Conservation (phyloP, 2,797 vertebrate genomes). For the Diglossa cyanea region DNA sequence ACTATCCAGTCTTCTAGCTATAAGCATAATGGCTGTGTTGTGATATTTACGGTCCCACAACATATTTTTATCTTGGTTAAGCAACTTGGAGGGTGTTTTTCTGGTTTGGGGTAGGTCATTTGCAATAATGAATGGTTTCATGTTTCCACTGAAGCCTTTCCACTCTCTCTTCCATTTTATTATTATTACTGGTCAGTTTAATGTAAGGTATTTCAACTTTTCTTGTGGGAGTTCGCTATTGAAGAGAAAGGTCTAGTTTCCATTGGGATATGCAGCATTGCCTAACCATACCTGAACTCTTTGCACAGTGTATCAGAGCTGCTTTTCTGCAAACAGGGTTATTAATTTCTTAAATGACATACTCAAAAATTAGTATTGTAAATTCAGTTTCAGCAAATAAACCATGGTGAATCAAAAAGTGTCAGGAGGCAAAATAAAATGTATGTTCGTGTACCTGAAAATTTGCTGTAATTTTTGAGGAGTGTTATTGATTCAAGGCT, state of each 20-base stretch:
- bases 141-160: slow-evolving; percentile 22
- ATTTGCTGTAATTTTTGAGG: not conserved
- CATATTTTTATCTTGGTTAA: not conserved
- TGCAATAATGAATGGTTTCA: slow-evolving; percentile 25
- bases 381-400: not conserved
- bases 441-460: not conserved
- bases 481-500: not conserved
- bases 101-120: not conserved
- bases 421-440: not conserved
- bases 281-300: not conserved
- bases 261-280: not conserved
- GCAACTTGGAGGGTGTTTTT: not conserved
- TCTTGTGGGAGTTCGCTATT: not conserved
- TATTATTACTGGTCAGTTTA: slow-evolving; percentile 11
- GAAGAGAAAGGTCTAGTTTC: slow-evolving; percentile 6
- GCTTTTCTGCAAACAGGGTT: not conserved
- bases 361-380: not conserved
- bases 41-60: not conserved
- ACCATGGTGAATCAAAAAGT: not conserved
- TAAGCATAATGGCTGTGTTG: not conserved
- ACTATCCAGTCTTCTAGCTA: not conserved
- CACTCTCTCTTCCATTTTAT: slow-evolving; percentile 19
- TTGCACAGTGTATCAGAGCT: not conserved
- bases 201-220: not conserved
- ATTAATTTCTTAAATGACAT: not conserved